Evolutionary conservation across 2,797 vertebrate genomes (phyloP).

Genomic region (Babyrousa celebensis): DNA sequence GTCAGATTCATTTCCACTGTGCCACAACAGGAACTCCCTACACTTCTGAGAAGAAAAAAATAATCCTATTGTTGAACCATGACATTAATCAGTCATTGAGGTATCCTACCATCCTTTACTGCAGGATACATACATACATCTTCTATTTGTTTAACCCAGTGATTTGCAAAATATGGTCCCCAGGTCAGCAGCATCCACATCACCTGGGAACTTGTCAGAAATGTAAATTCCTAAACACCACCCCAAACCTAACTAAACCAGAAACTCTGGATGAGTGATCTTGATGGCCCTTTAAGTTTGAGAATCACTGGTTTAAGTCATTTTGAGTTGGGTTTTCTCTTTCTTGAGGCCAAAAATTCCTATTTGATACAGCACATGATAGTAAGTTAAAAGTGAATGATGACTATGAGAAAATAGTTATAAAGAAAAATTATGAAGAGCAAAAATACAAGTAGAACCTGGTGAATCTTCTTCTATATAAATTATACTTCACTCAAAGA

Average conservation of each 20-base stretch:
- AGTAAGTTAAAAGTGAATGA: background rate
- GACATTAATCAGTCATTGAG: background rate
- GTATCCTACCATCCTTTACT: background rate
- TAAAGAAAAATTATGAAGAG: background rate
- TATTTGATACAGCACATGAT: background rate
- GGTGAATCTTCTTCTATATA: background rate
- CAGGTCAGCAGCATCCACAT: background rate
- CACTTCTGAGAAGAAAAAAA: slow-evolving; percentile 46
- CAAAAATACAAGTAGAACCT: background rate
- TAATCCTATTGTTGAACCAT: background rate
- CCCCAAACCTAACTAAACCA: background rate
- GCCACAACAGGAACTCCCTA: too few relatives aligned
- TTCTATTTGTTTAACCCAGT: background rate
- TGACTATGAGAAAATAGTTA: background rate
- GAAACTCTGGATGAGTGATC: background rate
- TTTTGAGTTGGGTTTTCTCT: slow-evolving; percentile 33
- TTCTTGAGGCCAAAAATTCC: background rate
- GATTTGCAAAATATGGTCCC: background rate
- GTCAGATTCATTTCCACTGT: too few relatives aligned
- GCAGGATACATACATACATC: background rate
- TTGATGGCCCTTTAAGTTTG: background rate
- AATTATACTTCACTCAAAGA: background rate
- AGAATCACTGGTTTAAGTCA: background rate
- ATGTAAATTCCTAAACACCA: background rate
- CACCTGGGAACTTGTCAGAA: background rate